Evolutionary conservation across 2,113 vertebrate genomes (phyloP), one percentile per base, ranked within the genome.

Genomic region (Gadus chalcogrammus): DNA sequence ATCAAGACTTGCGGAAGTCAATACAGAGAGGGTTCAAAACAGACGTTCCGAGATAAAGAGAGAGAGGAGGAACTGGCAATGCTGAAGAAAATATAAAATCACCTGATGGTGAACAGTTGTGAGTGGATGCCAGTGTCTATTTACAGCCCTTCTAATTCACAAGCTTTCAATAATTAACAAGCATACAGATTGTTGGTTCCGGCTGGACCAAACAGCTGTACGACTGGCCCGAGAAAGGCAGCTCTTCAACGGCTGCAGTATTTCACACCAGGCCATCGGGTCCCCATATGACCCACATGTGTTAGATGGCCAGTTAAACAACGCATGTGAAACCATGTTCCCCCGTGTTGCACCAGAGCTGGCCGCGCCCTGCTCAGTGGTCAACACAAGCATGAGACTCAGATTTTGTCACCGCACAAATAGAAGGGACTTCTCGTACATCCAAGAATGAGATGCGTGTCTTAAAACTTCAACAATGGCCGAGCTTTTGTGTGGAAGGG

Each of bases 401-500:
- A 35, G 31, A 35, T 35, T 35, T 35, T 35, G 72, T 65, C 70
- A 17, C 12, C 77, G 67, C 73, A 78, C 66, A 77, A 79, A 80
- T 60, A 76, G 63, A 59, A 65, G 22, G 22, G 81, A 81, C 82
- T 83, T 75, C 65, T 73, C 62, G 56, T 74, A 64, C 80, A 63
- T 77, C 70, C 16, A 18, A 80, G 64, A 48, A 48, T 6, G 42
- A 48, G 9, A 48, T 48, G 42, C 1, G 62, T 72, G 76, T 69
- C 75, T 78, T 75, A 55, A 24, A 24, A 35, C 79, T 80, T 78
- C 68, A 78, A 82, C 78, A 81, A 82, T 80, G 79, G 70, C 5
- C 6, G 53, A n/a, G 74, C 72, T 79, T 89, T 88, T 85, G 82
- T 87, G 84, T 87, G 78, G 88, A 86, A 88, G 82, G 42, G 42